Percentiles rank a stretch among this genome's conserved stretches.
phyloP scores from a whole-genome alignment of 1,140 invertebrate genomes.

The Pseudoatta argentina region DNA sequence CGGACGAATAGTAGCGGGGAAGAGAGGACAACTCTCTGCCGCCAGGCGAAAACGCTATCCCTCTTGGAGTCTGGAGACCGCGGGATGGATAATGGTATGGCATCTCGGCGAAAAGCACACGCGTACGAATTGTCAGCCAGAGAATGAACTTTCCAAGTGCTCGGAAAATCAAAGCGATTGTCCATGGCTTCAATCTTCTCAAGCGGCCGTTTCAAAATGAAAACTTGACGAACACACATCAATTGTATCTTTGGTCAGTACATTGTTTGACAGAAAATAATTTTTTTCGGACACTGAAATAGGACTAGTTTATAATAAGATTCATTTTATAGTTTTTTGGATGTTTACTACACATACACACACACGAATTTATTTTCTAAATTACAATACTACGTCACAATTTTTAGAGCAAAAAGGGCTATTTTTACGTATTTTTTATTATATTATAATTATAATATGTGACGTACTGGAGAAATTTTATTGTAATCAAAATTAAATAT shows the following conservation, averaged over 20 bases:
- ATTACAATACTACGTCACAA: too few relatives aligned
- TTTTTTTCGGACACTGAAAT: too few relatives aligned
- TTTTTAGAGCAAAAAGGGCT: too few relatives aligned
- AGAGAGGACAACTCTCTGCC: not conserved
- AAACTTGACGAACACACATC: constrained; percentile 2
- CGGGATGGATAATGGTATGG: constrained; percentile 39
- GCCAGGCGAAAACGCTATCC: constrained; percentile 33
- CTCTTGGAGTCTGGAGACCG: constrained; percentile 34
- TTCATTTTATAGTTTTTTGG: too few relatives aligned
- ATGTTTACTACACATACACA: too few relatives aligned
- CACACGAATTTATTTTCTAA: too few relatives aligned
- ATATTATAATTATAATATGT: too few relatives aligned
- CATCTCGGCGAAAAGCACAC: constrained; percentile 41
- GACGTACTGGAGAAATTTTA: too few relatives aligned
- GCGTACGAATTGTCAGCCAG: constrained; percentile 37
- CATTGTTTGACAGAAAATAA: too few relatives aligned
- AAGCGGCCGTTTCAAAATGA: not conserved
- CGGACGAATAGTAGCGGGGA: constrained; percentile 44
- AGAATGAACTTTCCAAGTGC: constrained; percentile 32
- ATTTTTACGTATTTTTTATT: too few relatives aligned
- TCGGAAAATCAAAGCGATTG: constrained; percentile 42
- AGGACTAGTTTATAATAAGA: too few relatives aligned
- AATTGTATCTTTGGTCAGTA: not conserved
- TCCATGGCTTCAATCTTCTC: constrained; percentile 18
- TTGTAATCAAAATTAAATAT: too few relatives aligned